A percentile compares a stretch with the other conserved stretches of the same genome.
Conservation (phyloP, 2,113 vertebrate genomes). For the Chinchilla lanigera region DNA sequence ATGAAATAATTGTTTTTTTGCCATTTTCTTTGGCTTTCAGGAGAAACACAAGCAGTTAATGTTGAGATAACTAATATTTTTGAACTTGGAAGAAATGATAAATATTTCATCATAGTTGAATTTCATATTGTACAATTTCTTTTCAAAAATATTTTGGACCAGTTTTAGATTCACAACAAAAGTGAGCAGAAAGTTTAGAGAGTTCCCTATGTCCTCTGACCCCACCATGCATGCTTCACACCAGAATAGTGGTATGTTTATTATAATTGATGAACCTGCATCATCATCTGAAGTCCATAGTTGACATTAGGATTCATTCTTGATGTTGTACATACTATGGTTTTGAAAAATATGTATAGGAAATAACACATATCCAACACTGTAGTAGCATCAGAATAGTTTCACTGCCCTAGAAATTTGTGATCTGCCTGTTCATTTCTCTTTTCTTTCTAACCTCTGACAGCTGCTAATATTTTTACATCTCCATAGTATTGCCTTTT, state of each 20-base stretch:
- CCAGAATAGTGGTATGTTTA: neutral
- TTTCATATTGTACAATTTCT: neutral
- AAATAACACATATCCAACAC: neutral
- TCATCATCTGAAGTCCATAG: neutral
- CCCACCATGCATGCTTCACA: neutral
- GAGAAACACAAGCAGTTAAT: conserved; percentile 3
- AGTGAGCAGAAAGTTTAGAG: neutral
- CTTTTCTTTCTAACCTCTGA: neutral
- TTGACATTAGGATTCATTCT: conserved; percentile 4
- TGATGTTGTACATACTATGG: neutral
- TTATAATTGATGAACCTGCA: neutral
- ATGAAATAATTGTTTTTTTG: conserved; percentile 6
- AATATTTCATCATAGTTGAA: conserved; percentile 27
- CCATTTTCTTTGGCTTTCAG: conserved; percentile 26
- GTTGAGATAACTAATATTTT: conserved; percentile 23
- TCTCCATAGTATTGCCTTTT: conserved; percentile 15
- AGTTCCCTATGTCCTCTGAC: neutral
- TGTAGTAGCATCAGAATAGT: neutral
- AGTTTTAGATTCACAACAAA: conserved; percentile 40
- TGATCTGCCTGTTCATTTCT: neutral
- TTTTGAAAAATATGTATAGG: neutral
- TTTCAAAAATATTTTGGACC: neutral
- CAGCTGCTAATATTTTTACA: neutral
- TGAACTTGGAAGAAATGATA: conserved; percentile 31
- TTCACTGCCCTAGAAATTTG: neutral